Evolutionary conservation across 2,888 invertebrate genomes (phyloP).

Genomic region (Campoplex capitator): DNA sequence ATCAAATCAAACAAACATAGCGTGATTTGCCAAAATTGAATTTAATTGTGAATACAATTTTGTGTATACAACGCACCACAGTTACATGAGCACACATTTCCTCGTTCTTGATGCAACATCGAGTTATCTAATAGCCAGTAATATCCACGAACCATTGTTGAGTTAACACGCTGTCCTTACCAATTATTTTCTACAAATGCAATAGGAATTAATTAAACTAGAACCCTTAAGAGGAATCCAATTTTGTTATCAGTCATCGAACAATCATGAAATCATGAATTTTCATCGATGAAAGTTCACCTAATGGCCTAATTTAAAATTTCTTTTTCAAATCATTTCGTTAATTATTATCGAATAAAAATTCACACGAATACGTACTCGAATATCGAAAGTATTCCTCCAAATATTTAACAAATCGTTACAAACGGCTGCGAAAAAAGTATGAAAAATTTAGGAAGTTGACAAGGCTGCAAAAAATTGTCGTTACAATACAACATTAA

Average conservation of each 20-base stretch:
- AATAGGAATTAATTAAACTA: neutral
- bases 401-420: neutral
- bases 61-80: neutral
- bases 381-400: neutral
- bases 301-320: neutral
- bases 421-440: neutral
- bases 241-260: neutral
- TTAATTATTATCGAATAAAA: neutral
- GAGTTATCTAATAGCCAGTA: constrained; percentile 11
- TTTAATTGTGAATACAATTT: neutral
- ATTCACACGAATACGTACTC: neutral
- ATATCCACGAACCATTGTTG: constrained; percentile 7
- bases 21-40: constrained; percentile 9
- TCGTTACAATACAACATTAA: neutral
- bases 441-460: neutral
- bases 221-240: neutral
- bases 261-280: neutral
- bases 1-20: neutral
- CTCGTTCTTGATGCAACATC: constrained; percentile 11
- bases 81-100: constrained; percentile 15
- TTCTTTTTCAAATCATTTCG: neutral
- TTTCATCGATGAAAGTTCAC: neutral
- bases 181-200: neutral
- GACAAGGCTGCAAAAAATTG: too few relatives aligned
- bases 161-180: constrained; percentile 6